Evolutionary conservation across 2,113 vertebrate species (phyloP).

Genomic region (Oncorhynchus keta): DNA sequence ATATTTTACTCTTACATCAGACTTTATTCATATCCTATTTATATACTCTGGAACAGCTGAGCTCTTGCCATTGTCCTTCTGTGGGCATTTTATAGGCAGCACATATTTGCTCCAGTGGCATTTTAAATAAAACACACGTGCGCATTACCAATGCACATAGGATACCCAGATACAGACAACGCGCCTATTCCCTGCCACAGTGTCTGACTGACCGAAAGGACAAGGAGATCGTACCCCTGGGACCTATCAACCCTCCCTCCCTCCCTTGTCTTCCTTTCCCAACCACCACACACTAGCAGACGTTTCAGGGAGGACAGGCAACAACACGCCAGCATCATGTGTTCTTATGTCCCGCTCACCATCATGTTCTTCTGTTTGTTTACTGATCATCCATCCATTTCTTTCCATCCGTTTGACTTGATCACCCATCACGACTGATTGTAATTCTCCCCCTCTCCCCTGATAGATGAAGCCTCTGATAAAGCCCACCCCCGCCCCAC

Average conservation of each 20-base stretch:
- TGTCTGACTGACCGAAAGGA: constrained; percentile 50
- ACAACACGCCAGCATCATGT: constrained; percentile 25
- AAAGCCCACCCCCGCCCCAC: neutral
- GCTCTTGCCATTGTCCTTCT: constrained; percentile 14
- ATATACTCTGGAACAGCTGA: constrained; percentile 47
- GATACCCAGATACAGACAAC: constrained; percentile 48
- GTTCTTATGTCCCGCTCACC: neutral
- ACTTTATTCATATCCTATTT: neutral
- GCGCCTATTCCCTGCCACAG: constrained; percentile 17
- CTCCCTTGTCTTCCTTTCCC: constrained; percentile 19
- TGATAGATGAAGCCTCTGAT: too few relatives aligned
- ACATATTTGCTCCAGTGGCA: constrained; percentile 10
- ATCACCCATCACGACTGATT: neutral
- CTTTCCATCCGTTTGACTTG: neutral
- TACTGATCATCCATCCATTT: neutral
- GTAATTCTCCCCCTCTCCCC: neutral
- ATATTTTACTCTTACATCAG: too few relatives aligned
- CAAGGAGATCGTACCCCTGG: constrained; percentile 53
- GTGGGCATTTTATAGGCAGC: neutral
- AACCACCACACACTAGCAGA: constrained; percentile 24
- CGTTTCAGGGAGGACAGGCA: constrained; percentile 37
- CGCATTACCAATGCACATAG: constrained; percentile 62
- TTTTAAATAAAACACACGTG: neutral
- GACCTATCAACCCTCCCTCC: constrained; percentile 41
- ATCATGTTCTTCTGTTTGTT: constrained; percentile 25